Conservation (phyloP, 2,797 vertebrate species). For the Apogon hyalosoma region DNA sequence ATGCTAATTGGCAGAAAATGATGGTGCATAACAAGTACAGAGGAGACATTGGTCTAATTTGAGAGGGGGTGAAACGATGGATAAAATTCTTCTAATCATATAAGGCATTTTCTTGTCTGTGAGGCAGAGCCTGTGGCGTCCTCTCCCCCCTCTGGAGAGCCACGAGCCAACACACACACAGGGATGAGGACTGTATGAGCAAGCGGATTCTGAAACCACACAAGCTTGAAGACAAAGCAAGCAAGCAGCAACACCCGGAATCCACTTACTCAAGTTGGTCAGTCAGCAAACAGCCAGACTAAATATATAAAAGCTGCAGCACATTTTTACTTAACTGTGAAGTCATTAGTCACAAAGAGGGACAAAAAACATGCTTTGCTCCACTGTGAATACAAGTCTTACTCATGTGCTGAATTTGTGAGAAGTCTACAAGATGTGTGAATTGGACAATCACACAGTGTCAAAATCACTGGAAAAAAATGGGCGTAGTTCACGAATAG, state of each 20-base stretch:
- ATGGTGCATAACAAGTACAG: slow-evolving; percentile 73
- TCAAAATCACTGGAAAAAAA: slow-evolving; percentile 60
- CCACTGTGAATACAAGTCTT: slow-evolving; percentile 52
- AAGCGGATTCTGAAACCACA: slow-evolving; percentile 20
- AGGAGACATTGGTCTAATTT: slow-evolving; percentile 71
- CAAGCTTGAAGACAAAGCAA: slow-evolving; percentile 22
- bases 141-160: slow-evolving; percentile 28
- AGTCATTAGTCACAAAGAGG: slow-evolving; percentile 37
- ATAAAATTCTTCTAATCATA: slow-evolving; percentile 74
- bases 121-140: slow-evolving; percentile 36
- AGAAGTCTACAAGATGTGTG: slow-evolving; percentile 49
- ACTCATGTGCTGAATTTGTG: slow-evolving; percentile 52
- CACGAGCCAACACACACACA: slow-evolving; percentile 42
- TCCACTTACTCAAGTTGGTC: slow-evolving; percentile 27
- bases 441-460: slow-evolving; percentile 63
- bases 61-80: slow-evolving; percentile 68
- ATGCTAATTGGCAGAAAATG: slow-evolving; percentile 78
- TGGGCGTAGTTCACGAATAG: slow-evolving; percentile 46
- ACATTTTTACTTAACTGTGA: slow-evolving; percentile 34
- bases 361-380: slow-evolving; percentile 31
- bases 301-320: slow-evolving; percentile 10
- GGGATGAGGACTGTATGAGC: slow-evolving; percentile 23
- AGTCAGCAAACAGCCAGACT: slow-evolving; percentile 26
- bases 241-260: slow-evolving; percentile 38
- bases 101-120: slow-evolving; percentile 56